A percentile compares a stretch with the other conserved stretches of the same genome.
These are phyloP conservation scores for Pterocles burchelli DNA, from an alignment of 2,113 vertebrate genomes.

Conservation along the genomic window DNA sequence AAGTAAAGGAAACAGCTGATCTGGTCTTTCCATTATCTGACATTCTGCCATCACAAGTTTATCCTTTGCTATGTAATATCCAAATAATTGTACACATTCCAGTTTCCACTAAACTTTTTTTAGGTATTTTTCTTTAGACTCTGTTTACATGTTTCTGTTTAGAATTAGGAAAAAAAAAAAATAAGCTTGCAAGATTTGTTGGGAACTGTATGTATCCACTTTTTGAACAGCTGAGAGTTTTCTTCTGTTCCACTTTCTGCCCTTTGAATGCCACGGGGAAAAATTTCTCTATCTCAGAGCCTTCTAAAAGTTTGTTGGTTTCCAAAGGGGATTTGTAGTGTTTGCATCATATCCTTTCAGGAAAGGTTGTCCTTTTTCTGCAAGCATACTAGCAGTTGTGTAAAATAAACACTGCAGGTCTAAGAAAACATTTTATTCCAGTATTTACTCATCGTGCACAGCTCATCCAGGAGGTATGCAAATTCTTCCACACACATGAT, in stretches of 20 bases:
- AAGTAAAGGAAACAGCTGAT: neutral
- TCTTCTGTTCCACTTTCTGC: neutral
- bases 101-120: neutral
- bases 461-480: neutral
- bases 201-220: neutral
- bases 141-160: neutral
- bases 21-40: neutral
- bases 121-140: neutral
- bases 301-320: neutral
- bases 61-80: neutral
- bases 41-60: neutral
- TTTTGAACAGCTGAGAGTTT: neutral
- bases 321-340: neutral
- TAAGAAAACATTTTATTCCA: neutral
- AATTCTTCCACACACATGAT: neutral
- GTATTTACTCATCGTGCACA: neutral
- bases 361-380: neutral
- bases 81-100: neutral
- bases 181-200: neutral
- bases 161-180: neutral
- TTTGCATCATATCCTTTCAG: neutral
- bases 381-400: fast-evolving
- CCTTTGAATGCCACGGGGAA: neutral
- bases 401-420: neutral
- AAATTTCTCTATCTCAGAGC: neutral